Base-by-base conservation (phyloP, 2,888 invertebrate species). In the Watsonalla cultraria region DNA sequence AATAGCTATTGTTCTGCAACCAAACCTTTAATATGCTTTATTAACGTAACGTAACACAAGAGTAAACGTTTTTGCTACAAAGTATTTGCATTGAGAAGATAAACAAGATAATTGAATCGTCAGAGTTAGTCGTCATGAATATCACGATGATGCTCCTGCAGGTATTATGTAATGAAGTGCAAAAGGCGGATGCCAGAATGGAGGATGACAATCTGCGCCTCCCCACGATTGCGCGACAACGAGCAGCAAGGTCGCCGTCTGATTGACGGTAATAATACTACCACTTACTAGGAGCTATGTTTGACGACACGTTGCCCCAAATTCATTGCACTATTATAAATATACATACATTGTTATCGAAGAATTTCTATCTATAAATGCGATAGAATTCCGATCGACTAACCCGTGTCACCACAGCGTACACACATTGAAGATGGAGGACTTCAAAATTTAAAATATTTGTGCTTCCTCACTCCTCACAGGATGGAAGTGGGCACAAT, bases 161-260 rank as follows among this genome's bases (percentile, higher is more conserved):
- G 62, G 68, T 74, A 79, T 85, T 82, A 82, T 80, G 67, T 84
- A 86, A 86, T 84, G 78, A 80, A 83, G 78, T 84, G 84, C 85
- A 84, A 82, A 82, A 85, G 83, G 82, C 85, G 88, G 88, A 88
- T 87, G 86, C 79, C 80, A 77, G 82, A 78, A 80, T 84, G 84
- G 80, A 88, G 82, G 82, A 86, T 82, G 84, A 75, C 85, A 86
- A 87, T 86, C 86, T 84, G 83, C 78, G 76, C 71, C 83, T 84
- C 89, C 89, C 90, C 85, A 84, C 89, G 85, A 84, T 84, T 82
- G 76, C 71, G 79, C 81, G 77, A 78, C 87, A 90, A 90, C 86
- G 80, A 89, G 89, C 84, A 68, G 76, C 89, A 90, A 90, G 90
- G 90, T 87, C 90, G 82, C 66, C 70, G 78, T 74, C 82, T 89